Evolutionary conservation across 64 coral and sea anemone species (phyloP), one percentile per base, ranked within the genome.

Genomic region (Hydrozoanthus tunicans): DNA sequence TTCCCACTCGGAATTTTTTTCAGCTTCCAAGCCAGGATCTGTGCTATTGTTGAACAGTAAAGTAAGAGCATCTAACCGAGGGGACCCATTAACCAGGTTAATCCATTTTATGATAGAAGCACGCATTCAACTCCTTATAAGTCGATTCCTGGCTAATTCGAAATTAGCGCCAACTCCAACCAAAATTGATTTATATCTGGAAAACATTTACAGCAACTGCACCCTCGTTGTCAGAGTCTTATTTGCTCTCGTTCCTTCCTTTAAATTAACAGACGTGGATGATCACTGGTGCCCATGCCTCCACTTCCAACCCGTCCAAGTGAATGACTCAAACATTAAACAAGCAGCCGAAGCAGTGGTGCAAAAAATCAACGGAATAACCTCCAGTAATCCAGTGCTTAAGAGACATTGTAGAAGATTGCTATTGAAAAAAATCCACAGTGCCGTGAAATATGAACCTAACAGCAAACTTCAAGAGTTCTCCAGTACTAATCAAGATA

Each of bases 231-330:
- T 2, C 32, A 43, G 32, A 43, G 32, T 58, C 58, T 24, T 69
- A 5, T 69, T 80, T n/a, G 24, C 32, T 77, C 24, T 56, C 66
- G 24, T 60, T 69, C 56, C 56, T 27, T 72, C 25, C 12, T 55
- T 64, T 89, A 43, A 20, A 20, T 57, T 65, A 17, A 57, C 15
- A 95, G 93, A 91, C 15, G 78, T 95, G 6, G 93, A 66, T 52
- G 93, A 95, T n/a, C 93, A 95, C 58, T 95, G 93, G 93, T 95
- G 93, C 53, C 94, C 94, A 57, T 95, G 94, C 85, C 88, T 98
- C n/a, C 70, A 98, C 70, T 98, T 94, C 59, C 25, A 76, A 54
- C 79, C 93, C 54, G 79, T 53, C 24, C 58, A 94, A 43, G 58
- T 51, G 0, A 90, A 78, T 6, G 56, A 77, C 15, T 27, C 24